Base-by-base conservation (phyloP, 2,888 invertebrate genomes). In the Netelia melanura region DNA sequence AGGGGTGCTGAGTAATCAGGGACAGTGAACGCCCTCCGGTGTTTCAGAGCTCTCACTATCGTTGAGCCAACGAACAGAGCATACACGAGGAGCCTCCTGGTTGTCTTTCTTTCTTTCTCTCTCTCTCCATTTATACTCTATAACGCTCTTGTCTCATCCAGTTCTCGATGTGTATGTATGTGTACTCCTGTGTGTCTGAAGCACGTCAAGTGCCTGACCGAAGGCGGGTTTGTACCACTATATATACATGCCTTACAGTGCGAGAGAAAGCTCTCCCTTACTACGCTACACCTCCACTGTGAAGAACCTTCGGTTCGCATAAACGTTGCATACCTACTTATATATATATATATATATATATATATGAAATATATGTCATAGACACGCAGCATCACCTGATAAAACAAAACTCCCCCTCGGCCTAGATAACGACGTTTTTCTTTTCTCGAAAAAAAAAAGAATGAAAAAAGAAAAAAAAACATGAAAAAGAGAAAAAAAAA, bases 1-100 rank as follows among this genome's bases (percentile, higher is more conserved):
- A 52, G 14, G 8, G 52, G 62, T 11, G 52, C 76, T 56, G 70
- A 58, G 75, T 78, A 81, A 83, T 83, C 83, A 85, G 74, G 80
- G 82, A 87, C 87, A 84, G 86, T 86, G 87, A 88, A 86, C 86
- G 81, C 64, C 81, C 64, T 68, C 62, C 52, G 68, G 81, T 43
- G 48, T 81, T 62, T 67, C 61, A 67, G 61, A 48, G 67, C 68
- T 68, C 78, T 61, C 71, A 23, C 67, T 76, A 44, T 61, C 72
- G 81, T 76, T 52, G 38, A 71, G 68, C 44, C 56, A 58, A 77
- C 77, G 43, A 65, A 77, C 72, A 54, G 43, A 74, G 58, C 67
- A 62, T 38, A 56, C 64, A 54, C 44, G 21, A 17, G 65, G 38
- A 68, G n/a, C 25, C n/a, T 52, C n/a, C 61, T 25, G 38, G 30